Evolutionary conservation across 2,888 invertebrate species (phyloP), one percentile per base, ranked within the genome.

Genomic region (Quadroppia sp.): DNA sequence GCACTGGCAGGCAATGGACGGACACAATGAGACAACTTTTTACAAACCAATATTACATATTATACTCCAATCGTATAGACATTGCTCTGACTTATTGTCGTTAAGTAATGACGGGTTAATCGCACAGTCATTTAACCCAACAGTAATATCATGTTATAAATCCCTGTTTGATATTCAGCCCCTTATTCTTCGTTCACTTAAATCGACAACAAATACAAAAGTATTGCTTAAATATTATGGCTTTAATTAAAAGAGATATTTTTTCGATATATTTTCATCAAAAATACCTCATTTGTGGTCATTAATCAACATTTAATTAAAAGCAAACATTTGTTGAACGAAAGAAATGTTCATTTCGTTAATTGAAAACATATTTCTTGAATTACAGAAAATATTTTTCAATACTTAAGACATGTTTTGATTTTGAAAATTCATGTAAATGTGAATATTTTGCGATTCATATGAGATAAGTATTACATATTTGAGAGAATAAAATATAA

Each of bases 101-200:
- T 36, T 36, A 61, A 61, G 30, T 61, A 61, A 61, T n/a, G 32
- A 61, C 36, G 9, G 3, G 61, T 61, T 61, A 61, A 61, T 61
- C 61, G 20, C 17, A 32, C n/a, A n/a, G 61, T 61, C 32, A 61
- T 32, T 28, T 28, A 13, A 25, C 4, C 32, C 32, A 28, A 61
- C 30, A 61, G 32, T 30, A 15, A 36, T 9, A 28, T 61, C 28
- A 23, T 9, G 23, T 32, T 1, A 61, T 32, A 32, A 17, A 59
- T 17, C 11, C 9, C 25, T 53, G 45, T 25, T 23, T 25, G 11
- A 53, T 53, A 53, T 25, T 2, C 53, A 53, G 15, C 2, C 2
- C 45, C 6, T 9, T 13, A 7, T 2, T 15, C 9, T 36, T 36
- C 36, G 9, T 36, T 7, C 45, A 6, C 45, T 45, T 36, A 53